A percentile compares a stretch with the other conserved stretches of the same genome.
Conservation (phyloP, 1,140 invertebrate species). For the Triops cancriformis region DNA sequence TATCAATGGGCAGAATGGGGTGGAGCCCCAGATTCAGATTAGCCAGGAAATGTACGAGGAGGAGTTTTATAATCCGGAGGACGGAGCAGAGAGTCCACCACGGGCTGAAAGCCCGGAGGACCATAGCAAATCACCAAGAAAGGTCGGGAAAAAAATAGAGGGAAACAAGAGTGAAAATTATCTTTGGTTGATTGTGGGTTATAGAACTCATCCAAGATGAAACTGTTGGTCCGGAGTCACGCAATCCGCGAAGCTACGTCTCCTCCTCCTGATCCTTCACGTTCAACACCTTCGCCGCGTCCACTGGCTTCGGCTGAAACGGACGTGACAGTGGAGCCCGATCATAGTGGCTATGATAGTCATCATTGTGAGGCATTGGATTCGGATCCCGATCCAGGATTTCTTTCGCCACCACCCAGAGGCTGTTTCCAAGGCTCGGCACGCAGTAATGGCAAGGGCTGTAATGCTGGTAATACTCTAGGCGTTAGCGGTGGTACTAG, state of each 20-base stretch:
- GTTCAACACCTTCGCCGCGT: slow-evolving; percentile 32
- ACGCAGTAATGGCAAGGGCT: background rate
- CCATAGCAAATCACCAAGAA: background rate
- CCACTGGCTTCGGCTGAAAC: slow-evolving; percentile 36
- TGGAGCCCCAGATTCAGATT: background rate
- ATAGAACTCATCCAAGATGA: slow-evolving; percentile 53
- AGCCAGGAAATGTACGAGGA: background rate
- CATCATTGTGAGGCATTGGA: background rate
- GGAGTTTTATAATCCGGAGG: background rate
- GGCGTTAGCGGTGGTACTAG: slow-evolving; percentile 26
- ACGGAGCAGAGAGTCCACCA: slow-evolving; percentile 2
- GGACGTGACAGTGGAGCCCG: background rate
- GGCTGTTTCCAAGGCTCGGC: background rate
- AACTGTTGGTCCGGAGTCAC: slow-evolving; percentile 75
- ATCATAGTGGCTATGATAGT: background rate
- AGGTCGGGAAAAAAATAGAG: background rate
- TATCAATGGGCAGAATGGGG: background rate
- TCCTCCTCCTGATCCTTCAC: slow-evolving; percentile 60
- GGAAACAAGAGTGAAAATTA: background rate
- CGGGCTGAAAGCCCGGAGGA: background rate
- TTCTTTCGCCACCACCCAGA: background rate
- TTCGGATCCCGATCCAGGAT: background rate
- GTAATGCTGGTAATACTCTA: slow-evolving; percentile 23
- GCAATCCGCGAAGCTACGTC: slow-evolving; percentile 79
- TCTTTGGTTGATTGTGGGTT: background rate